Base-by-base conservation (phyloP, 1,140 invertebrate species). In the Andricus grossulariae region DNA sequence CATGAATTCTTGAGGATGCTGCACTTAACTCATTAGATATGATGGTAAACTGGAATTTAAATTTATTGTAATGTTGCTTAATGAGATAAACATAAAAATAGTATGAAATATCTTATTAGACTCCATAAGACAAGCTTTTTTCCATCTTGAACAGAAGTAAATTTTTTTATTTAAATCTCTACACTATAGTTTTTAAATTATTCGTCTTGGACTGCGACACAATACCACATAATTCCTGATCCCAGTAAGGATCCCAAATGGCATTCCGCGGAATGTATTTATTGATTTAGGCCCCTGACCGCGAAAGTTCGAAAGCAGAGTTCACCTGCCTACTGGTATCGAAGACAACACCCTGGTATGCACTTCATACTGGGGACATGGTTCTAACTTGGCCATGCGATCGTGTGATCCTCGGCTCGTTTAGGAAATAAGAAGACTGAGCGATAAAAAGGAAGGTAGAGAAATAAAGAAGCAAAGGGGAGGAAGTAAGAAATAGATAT, bases 401-500 rank as follows among this genome's bases (percentile, higher is more conserved):
- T 66, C 60, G 60, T 66, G 60, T 32, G 60, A 39, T 45, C 21
- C 60, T 15, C 16, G 15, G n/a, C 60, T 66, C 60, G 32, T 66
- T 21, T 66, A 66, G 60, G 15, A 66, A 66, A 66, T 60, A 60
- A 60, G 57, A 60, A 32, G 21, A 60, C 2, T 45, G 39, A 45
- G 39, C 52, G 52, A 66, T 66, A 66, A 66, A 66, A 66, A 45
- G 16, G 32, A 39, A 16, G 21, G 13, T 16, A 39, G 71, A 18
- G 15, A 21, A n/a, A 52, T 50, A 75, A 32, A 18, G 18, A 50
- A 60, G 57, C 6, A 76, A 60, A 57, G 50, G 51, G 45, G 57
- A 57, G 51, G 6, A 50, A 57, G 52, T 52, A 32, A 50, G 19
- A 77, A 84, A 79, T 76, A 74, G 57, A 54, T 79, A 76, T 77